Evolutionary conservation across 1,140 invertebrate species (phyloP).

Genomic region (Drosophila pseudoananassae): DNA sequence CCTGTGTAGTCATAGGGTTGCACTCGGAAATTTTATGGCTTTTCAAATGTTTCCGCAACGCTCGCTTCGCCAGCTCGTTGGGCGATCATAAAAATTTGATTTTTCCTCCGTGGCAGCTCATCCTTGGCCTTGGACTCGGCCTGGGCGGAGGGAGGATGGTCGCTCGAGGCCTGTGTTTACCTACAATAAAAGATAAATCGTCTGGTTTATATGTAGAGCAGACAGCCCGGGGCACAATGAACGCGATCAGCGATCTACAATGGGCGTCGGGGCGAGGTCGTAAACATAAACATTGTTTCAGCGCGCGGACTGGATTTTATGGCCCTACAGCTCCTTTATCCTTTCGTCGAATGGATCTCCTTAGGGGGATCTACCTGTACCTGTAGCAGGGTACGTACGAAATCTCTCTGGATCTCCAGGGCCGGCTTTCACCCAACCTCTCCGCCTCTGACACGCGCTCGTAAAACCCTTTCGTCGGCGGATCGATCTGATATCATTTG

Average conservation of each 20-base stretch:
- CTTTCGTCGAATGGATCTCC: constrained; percentile 61
- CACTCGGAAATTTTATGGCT: constrained; percentile 64
- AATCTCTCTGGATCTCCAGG: neutral
- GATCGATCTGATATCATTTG: constrained; percentile 32
- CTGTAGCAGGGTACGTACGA: constrained; percentile 17
- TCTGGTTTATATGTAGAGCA: constrained; percentile 81
- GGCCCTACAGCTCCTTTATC: constrained; percentile 43
- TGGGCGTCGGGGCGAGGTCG: constrained; percentile 26
- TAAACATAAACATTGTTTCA: constrained; percentile 52
- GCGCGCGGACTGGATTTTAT: constrained; percentile 38
- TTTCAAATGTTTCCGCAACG: constrained; percentile 80
- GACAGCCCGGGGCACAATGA: constrained; percentile 57
- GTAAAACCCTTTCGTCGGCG: constrained; percentile 46
- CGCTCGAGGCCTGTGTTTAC: constrained; percentile 60
- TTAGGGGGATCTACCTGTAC: constrained; percentile 22
- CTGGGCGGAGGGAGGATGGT: constrained; percentile 27
- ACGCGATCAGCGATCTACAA: constrained; percentile 61
- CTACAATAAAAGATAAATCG: constrained; percentile 78
- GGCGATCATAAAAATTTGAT: constrained; percentile 74
- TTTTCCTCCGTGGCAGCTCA: constrained; percentile 50
- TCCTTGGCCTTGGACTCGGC: constrained; percentile 70
- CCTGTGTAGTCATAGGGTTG: constrained; percentile 61
- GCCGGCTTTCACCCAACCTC: constrained; percentile 30
- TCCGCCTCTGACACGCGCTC: constrained; percentile 59
- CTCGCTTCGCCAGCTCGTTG: constrained; percentile 20